Percentiles rank a stretch among this genome's conserved stretches.
These are phyloP conservation scores for Melanerpes aurifrons DNA, from an alignment of 2,113 vertebrate genomes.

Conservation along the genomic window DNA sequence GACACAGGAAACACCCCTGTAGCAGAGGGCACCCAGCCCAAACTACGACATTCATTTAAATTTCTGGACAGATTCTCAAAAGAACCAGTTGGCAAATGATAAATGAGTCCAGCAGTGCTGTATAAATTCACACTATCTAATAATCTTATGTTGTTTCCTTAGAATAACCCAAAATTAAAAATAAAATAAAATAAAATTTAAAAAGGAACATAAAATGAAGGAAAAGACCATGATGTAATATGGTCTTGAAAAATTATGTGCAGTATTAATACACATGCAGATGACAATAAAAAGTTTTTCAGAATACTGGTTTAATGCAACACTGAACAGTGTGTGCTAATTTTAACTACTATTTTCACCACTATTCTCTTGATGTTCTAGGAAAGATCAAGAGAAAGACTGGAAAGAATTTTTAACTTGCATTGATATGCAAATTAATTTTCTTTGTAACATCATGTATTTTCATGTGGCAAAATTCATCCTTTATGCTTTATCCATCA, in stretches of 20 bases:
- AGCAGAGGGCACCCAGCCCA: too few relatives aligned
- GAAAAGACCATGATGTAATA: background rate
- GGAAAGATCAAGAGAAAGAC: background rate
- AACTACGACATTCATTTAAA: background rate
- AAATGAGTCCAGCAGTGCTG: background rate
- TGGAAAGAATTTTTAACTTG: background rate
- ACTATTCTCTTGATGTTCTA: background rate
- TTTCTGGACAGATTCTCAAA: background rate
- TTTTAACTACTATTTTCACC: constrained; percentile 23
- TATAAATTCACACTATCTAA: background rate
- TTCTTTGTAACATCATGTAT: background rate
- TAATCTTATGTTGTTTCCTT: background rate
- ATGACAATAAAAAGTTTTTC: background rate
- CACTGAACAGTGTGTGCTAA: background rate
- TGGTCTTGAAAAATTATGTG: background rate
- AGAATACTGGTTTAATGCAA: background rate
- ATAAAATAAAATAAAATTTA: background rate
- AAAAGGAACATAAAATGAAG: background rate
- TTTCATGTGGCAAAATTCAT: background rate
- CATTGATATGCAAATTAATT: constrained; percentile 11
- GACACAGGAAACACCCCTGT: too few relatives aligned
- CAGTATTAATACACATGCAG: background rate
- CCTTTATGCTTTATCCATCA: background rate
- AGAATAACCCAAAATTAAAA: background rate
- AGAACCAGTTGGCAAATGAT: background rate